These are phyloP conservation scores for Pseudomyrmex gracilis DNA, from an alignment of 1,140 invertebrate species.

Conservation along the genomic window DNA sequence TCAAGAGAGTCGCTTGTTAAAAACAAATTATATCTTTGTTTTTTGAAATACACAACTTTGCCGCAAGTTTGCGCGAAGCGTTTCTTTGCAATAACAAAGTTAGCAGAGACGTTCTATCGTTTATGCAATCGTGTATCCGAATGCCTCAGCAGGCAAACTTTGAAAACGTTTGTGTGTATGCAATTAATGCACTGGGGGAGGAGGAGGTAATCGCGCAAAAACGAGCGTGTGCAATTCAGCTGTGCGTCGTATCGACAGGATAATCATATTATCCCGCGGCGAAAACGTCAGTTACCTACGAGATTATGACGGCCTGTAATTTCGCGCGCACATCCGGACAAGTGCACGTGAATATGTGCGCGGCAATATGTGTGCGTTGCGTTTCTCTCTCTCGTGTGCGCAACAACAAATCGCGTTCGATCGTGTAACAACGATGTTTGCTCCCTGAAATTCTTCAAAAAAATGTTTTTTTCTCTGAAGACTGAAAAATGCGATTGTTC, in stretches of 20 bases:
- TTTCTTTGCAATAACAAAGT: no score
- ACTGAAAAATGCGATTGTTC: no score
- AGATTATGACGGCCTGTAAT: slow-evolving; percentile 67
- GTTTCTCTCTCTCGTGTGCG: slow-evolving; percentile 5
- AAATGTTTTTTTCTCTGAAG: neutral
- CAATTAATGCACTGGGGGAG: slow-evolving; percentile 40
- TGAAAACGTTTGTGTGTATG: neutral
- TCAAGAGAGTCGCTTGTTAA: no score
- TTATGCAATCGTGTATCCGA: slow-evolving; percentile 15
- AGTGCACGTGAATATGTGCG: slow-evolving; percentile 14
- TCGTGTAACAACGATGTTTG: neutral
- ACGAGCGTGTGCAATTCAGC: slow-evolving; percentile 8
- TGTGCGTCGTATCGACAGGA: slow-evolving; percentile 37
- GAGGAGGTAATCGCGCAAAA: slow-evolving; percentile 55
- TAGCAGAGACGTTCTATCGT: neutral
- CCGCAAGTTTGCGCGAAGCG: no score
- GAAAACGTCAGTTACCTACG: slow-evolving; percentile 35
- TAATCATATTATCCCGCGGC: slow-evolving; percentile 63
- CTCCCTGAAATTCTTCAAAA: neutral
- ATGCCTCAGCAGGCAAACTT: neutral
- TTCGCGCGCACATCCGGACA: slow-evolving; percentile 33
- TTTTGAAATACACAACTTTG: no score
- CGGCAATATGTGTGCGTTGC: neutral
- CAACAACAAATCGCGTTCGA: slow-evolving; percentile 11
- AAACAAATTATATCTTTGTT: no score